Base-by-base conservation (phyloP, 2,888 invertebrate species). In the Iphiclides podalirius region DNA sequence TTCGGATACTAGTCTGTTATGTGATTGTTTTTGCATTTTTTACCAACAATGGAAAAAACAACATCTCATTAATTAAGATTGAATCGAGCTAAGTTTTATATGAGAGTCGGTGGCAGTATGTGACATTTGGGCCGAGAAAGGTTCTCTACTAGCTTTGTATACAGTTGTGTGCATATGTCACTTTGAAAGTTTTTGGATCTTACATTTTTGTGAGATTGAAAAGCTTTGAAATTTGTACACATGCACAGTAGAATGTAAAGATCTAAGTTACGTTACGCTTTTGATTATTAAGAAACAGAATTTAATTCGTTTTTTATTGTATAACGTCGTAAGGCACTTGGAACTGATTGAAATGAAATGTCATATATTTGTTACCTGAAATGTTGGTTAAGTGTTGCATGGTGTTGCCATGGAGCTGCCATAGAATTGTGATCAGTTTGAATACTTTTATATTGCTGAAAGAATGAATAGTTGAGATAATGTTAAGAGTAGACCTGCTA, bases 401-500 rank as follows among this genome's bases (percentile, higher is more conserved):
- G 85, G 84, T 64, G 84, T 83, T 84, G n/a, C 84, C 79, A 79
- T 79, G 80, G 86, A 76, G 66, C 85, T 82, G 88, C 87, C 86
- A 87, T 86, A 85, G 79, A 73, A 75, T 76, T 88, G 86, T 87
- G 88, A 88, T 87, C 83, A 75, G 84, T 86, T 87, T 88, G 80
- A 87, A 83, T 87, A 88, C 85, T 87, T 88, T 87, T 88, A 86
- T 86, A 86, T 79, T 84, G 82, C 83, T 78, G 81, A 78, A 72
- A 75, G 81, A 75, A 72, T 79, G 76, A 75, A 77, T 68, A 74
- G 75, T 78, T 79, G 72, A 74, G 67, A 71, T 83, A 82, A 75
- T 79, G 73, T 78, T 85, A 87, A 86, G 85, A 69, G 70, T 88
- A 87, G 88, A 85, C 75, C 70, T 84, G 88, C 86, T 88, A 88